Evolutionary conservation across 30 jellyfish, hydroid and myxozoan species (phyloP), one percentile per base, ranked within the genome.

Genomic region (Aurelia aurita): DNA sequence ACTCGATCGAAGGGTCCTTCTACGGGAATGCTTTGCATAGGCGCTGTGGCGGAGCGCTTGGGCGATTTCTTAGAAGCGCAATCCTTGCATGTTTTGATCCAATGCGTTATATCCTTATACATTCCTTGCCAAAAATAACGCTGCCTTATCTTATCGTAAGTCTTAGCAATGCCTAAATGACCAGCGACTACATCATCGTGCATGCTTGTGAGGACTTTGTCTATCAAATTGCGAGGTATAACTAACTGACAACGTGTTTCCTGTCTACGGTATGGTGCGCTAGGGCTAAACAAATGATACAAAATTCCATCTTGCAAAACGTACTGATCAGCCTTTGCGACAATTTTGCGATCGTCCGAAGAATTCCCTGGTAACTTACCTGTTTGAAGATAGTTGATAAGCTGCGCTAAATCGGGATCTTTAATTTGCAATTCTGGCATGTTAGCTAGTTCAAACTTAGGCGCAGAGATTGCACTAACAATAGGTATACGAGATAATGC

Each of bases 31-130:
- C 85, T 65, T 55, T 77, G 89, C 88, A 79, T 58, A 45, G 94
- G 96, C 35, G 85, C 92, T 3, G 80, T 75, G 13, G 80, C 63
- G 28, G 59, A 54, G 77, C 83, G 85, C 53, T 87, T 87, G 12
- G 86, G 91, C 64, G 74, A 67, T 64, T 72, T 88, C 83, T 79
- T 88, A 27, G 88, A 43, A 13, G 88, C 93, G 59, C 94, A 88
- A 47, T 70, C 94, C 54, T 31, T 72, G 44, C 94, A 88, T 21
- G 89, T 80, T 21, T 80, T 82, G 1, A 88, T 79, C 88, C 82
- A 79, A 32, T 72, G 93, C 43, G 82, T 46, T 0, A 79, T 57
- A 68, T 70, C 93, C 18, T 47, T 72, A 79, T 51, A 74, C 96
- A 88, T 88, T 1, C 92, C 92, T n/a, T n/a, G n/a, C n/a, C n/a